Evolutionary conservation across 2,797 vertebrate species (phyloP).

Genomic region (Pristis pectinata): DNA sequence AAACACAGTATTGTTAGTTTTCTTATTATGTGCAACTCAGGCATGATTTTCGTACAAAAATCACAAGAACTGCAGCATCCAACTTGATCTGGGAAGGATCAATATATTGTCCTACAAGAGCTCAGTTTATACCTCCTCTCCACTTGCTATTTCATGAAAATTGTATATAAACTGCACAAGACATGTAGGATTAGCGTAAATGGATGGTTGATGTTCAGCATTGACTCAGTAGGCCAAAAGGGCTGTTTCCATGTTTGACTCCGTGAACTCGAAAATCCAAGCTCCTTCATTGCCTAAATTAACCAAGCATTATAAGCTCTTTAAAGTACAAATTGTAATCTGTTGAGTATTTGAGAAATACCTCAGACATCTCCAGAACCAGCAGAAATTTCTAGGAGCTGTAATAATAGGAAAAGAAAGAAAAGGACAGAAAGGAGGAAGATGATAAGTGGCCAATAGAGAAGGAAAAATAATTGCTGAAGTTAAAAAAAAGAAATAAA

Average conservation of each 20-base stretch:
- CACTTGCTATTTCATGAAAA: neutral
- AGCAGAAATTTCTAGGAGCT: neutral
- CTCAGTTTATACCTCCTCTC: neutral
- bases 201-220: no score
- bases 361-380: no score
- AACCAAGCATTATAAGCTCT: neutral
- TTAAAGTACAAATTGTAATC: neutral
- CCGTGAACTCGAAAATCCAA: neutral
- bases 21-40: slow-evolving; percentile 10
- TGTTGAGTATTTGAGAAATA: neutral
- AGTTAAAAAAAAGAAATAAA: neutral
- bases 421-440: neutral
- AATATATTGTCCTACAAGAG: neutral
- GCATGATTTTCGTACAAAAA: slow-evolving; percentile 20
- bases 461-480: neutral
- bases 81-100: neutral
- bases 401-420: neutral
- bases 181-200: no score
- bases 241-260: no score
- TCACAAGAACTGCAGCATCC: neutral
- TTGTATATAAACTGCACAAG: neutral
- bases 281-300: neutral
- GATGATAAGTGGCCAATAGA: neutral
- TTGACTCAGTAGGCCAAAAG: no score
- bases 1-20: neutral